Percentiles rank a stretch among this genome's conserved stretches.
These are phyloP conservation scores for Drosophila niveifrons DNA, from an alignment of 2,888 invertebrate genomes.

Conservation along the genomic window DNA sequence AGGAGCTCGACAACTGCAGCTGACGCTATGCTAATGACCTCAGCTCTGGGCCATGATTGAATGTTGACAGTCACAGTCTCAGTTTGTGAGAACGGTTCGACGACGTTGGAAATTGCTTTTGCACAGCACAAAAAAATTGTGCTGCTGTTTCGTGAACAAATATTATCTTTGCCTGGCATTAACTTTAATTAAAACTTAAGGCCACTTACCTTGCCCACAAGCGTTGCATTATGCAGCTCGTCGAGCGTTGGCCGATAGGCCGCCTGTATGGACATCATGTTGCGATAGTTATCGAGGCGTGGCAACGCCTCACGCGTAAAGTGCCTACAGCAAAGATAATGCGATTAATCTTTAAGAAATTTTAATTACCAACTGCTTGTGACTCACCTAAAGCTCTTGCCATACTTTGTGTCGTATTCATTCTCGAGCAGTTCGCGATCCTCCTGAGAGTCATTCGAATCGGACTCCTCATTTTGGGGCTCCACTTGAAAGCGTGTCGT, in stretches of 20 bases:
- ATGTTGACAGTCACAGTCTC: conserved; percentile 4
- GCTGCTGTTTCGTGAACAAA: not conserved
- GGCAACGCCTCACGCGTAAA: conserved; percentile 95
- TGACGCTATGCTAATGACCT: conserved; percentile 53
- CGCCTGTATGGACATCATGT: conserved; percentile 94
- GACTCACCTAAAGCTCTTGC: conserved; percentile 91
- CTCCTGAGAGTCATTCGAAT: conserved; percentile 86
- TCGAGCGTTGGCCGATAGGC: conserved; percentile 94
- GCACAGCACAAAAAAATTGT: not conserved
- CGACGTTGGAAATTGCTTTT: conserved; percentile 23
- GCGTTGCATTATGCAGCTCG: conserved; percentile 94
- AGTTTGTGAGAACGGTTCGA: conserved; percentile 18
- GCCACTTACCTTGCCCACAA: conserved; percentile 90
- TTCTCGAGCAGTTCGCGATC: conserved; percentile 86
- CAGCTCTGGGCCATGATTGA: conserved; percentile 21
- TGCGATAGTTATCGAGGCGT: conserved; percentile 94
- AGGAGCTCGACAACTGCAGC: conserved; percentile 16
- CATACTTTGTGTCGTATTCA: conserved; percentile 89
- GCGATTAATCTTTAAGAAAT: too few relatives aligned
- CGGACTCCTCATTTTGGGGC: conserved; percentile 83
- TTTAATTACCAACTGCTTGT: too few relatives aligned
- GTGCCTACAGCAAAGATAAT: conserved; percentile 87
- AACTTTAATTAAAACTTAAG: not conserved
- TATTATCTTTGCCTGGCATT: not conserved
- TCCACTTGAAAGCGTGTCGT: conserved; percentile 88